Conservation (phyloP, 92 coral and sea anemone genomes). For the Paramuricea clavata region DNA sequence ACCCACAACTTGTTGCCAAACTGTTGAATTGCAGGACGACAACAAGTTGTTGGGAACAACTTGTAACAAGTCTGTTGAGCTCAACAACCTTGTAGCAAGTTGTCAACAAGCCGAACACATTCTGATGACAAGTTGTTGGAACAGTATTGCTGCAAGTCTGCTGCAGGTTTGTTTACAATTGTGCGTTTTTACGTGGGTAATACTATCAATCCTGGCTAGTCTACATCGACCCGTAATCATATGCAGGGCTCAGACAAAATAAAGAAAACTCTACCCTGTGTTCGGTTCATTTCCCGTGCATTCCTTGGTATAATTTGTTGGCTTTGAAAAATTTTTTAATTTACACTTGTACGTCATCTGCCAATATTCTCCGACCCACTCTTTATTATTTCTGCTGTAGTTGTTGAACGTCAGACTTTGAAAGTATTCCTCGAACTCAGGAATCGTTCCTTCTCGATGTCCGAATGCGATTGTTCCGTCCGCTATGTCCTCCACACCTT, state of each 20-base stretch:
- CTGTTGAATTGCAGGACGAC: too few species aligned
- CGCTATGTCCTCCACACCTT: slow-evolving; percentile 82
- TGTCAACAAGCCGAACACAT: too few species aligned
- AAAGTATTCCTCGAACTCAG: slow-evolving; percentile 74
- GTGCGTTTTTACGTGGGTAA: too few species aligned
- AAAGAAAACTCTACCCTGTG: neutral
- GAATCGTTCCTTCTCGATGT: slow-evolving; percentile 84
- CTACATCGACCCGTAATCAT: too few species aligned
- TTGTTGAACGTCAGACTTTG: slow-evolving; percentile 52
- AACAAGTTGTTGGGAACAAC: too few species aligned
- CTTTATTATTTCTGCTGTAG: slow-evolving; percentile 59
- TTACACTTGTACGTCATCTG: slow-evolving; percentile 74
- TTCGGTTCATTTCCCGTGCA: slow-evolving; percentile 66
- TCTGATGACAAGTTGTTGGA: too few species aligned
- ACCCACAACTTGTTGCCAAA: too few species aligned
- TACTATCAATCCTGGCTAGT: too few species aligned
- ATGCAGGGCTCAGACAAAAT: neutral
- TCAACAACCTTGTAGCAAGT: too few species aligned
- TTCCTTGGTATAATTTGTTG: slow-evolving; percentile 43
- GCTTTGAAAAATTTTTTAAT: slow-evolving; percentile 45
- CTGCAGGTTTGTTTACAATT: too few species aligned
- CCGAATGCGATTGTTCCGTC: slow-evolving; percentile 89
- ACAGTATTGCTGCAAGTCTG: too few species aligned
- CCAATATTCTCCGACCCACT: slow-evolving; percentile 95
- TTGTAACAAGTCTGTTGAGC: too few species aligned